Conservation (phyloP, 2,797 vertebrate genomes). For the Octomys mimax region DNA sequence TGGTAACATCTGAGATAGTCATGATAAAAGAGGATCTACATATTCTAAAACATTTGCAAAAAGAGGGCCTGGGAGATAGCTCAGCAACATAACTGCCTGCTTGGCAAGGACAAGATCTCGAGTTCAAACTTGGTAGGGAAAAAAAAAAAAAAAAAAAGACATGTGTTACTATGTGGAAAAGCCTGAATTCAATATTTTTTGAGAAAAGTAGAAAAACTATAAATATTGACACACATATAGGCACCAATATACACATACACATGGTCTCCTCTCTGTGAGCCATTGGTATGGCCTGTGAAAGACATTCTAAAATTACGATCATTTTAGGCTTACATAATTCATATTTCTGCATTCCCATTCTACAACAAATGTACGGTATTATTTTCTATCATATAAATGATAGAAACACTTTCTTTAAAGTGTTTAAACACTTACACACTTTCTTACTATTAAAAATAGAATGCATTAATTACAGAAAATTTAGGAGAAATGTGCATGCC, state of each 20-base stretch:
- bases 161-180: background rate
- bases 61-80: too few species aligned
- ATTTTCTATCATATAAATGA: background rate
- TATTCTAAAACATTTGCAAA: background rate
- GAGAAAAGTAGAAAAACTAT: background rate
- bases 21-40: background rate
- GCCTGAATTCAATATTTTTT: background rate
- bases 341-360: background rate
- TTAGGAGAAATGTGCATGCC: background rate
- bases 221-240: background rate
- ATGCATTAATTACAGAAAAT: background rate
- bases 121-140: too few species aligned
- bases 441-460: constrained; percentile 27
- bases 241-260: background rate
- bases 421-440: background rate
- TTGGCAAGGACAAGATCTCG: too few species aligned
- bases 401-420: too few species aligned
- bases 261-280: background rate
- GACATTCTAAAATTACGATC: background rate
- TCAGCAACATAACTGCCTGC: too few species aligned
- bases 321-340: background rate
- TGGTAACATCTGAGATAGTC: background rate
- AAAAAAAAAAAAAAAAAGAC: background rate
- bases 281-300: background rate
- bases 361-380: background rate